Evolutionary conservation across 2,888 invertebrate genomes (phyloP).

Genomic region (Eupithecia inturbata): DNA sequence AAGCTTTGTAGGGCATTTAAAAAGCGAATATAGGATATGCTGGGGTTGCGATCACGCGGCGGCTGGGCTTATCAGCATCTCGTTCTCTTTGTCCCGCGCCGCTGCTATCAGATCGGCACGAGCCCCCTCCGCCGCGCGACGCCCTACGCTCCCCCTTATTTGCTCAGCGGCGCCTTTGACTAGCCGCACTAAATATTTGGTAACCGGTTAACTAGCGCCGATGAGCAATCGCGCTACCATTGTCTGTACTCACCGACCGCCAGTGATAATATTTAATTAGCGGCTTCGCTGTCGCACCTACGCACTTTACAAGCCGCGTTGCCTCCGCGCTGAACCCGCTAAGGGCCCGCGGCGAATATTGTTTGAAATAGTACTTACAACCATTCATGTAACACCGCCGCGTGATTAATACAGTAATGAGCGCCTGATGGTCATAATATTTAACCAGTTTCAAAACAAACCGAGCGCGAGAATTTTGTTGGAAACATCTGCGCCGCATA

Average conservation of each 20-base stretch:
- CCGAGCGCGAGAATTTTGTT: conserved; percentile 39
- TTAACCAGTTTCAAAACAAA: conserved; percentile 54
- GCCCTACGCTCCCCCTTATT: conserved; percentile 61
- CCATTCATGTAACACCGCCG: conserved; percentile 60
- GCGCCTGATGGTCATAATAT: conserved; percentile 62
- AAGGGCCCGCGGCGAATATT: conserved; percentile 70
- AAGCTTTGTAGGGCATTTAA: conserved; percentile 49
- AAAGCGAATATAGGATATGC: conserved; percentile 62
- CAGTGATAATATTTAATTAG: conserved; percentile 83
- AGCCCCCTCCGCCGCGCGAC: conserved; percentile 54
- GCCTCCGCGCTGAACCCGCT: conserved; percentile 61
- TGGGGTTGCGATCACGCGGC: conserved; percentile 62
- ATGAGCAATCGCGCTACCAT: conserved; percentile 73
- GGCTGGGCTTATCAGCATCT: conserved; percentile 71
- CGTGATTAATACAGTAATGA: conserved; percentile 72
- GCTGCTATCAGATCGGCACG: conserved; percentile 72
- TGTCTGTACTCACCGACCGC: conserved; percentile 74
- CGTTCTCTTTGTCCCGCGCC: conserved; percentile 66
- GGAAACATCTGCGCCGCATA: conserved; percentile 51
- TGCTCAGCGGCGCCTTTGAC: conserved; percentile 77
- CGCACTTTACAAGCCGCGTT: conserved; percentile 57
- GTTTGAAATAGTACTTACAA: conserved; percentile 61
- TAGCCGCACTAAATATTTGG: conserved; percentile 77
- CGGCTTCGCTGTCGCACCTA: conserved; percentile 77
- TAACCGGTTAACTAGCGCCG: conserved; percentile 77